Evolutionary conservation across 2,888 invertebrate genomes (phyloP), one percentile per base, ranked within the genome.

Genomic region (Xanthostigma xanthostigma): DNA sequence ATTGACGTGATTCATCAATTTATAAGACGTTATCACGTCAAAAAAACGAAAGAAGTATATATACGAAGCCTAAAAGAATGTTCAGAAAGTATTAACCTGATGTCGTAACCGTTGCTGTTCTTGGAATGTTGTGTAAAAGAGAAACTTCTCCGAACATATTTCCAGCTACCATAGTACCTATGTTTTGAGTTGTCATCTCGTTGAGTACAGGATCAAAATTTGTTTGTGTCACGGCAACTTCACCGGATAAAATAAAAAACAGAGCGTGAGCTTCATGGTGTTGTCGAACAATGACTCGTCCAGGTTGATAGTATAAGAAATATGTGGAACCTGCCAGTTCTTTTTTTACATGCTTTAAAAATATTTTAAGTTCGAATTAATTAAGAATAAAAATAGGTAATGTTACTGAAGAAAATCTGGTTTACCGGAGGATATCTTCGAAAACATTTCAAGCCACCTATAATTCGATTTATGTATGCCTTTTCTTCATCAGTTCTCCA

Each of bases 61-160:
- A 27, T 27, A 6, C 27, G 17, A 17, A 17, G 4, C 17, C 4
- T 17, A 27, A 27, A 27, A 27, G 6, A 27, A 27, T 27, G 27
- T 5, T 17, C 17, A 17, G 17, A 33, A 44, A 41, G 37, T 48
- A 53, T 57, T 64, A 66, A 76, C 76, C 73, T 49, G 60, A 58
- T 34, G 77, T 78, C 9, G 71, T 71, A 48, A 74, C 72, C 1
- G 81, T 80, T 13, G 78, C 76, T 8, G 75, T 74, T 58, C 81
- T 70, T 6, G 71, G 71, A 41, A 78, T 72, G 27, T 71, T 70
- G 54, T 81, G 78, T 46, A 82, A 60, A 38, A 82, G 61, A 0
- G 79, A 77, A 11, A 79, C 73, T 63, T 82, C 80, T 0, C 82
- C 83, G 55, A 82, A 81, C 70, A 76, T 74, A 47, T 75, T 76